Evolutionary conservation across 2,888 invertebrate genomes (phyloP), one percentile per base, ranked within the genome.

Genomic region (Kryphioiulus occultus): DNA sequence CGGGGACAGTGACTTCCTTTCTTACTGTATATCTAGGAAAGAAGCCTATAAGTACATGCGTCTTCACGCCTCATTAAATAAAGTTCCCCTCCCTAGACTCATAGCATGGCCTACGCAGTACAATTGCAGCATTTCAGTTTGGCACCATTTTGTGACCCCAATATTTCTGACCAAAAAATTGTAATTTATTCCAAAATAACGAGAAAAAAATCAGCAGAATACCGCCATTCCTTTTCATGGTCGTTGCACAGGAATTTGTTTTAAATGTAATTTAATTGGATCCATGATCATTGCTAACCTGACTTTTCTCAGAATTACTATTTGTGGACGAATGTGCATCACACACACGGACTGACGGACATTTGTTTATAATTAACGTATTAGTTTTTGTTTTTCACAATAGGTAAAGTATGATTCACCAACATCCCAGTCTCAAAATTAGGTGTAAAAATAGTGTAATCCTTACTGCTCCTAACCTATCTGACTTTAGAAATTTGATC

Each of bases 1-100:
- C 68, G 68, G 68, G 68, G 68, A 68, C 68, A 68, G 68, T 68
- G 53, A 53, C 53, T 53, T 53, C n/a, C 53, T 53, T 53, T 68
- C n/a, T n/a, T n/a, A 9, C 22, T 22, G n/a, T 59, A 22, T 22
- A 68, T 68, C 68, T 68, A 68, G 26, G 68, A 68, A 68, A 68
- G 68, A 68, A 68, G 68, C 68, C 68, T 68, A 44, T 47, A 68
- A 68, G 68, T 68, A 68, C 68, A 68, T 68, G 22, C 68, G 22
- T 68, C 22, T 68, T 68, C 26, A 68, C 68, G 68, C 68, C 68
- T 68, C 26, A 68, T 68, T 68, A 22, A 22, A 17, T n/a, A 22
- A 26, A 10, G 68, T 68, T 59, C 68, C 68, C 68, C 68, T 68
- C 68, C 68, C 26, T 26, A 68, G 22, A 12, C 26, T 26, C 26